Evolutionary conservation across 2,113 vertebrate genomes (phyloP), one percentile per base, ranked within the genome.

Genomic region (crab-eating macaque (Macaca fascicularis)): DNA sequence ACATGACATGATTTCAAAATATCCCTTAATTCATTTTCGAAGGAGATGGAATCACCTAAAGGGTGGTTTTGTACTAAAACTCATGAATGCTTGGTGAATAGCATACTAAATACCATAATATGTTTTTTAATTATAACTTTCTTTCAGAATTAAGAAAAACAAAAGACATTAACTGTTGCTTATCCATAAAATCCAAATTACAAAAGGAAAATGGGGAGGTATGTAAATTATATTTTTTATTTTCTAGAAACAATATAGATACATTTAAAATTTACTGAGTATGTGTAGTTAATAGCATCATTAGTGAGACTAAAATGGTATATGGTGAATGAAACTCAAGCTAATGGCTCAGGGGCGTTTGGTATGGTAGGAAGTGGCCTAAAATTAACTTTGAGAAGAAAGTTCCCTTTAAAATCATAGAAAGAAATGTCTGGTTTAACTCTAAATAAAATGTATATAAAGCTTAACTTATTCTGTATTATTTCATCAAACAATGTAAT

Each of bases 131-230:
- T 61, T 94, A 5, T 96, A 75, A 87, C 45, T 93, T 84, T 95
- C 90, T 97, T 98, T 84, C 98, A 99, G 99, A 99, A 98, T 98
- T 99, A 98, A 99, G 98, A 97, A 99, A 99, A 98, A 99, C 99
- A 97, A 99, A 98, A 98, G 99, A 99, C 98, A 99, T 99, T 98
- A 99, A 98, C 97, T 99, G 98, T 97, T 99, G 99, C 98, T 99
- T 99, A 98, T 99, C 99, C 95, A 99, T 99, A 98, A 99, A 99
- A 98, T 99, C 99, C 90, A 99, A 99, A 98, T 98, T 99, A 93
- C 99, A 99, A 97, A 99, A 98, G 67, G 99, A 99, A 94, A 99
- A 99, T 99, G 99, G 99, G 90, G 99, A 99, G 99, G 99, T 99
- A 99, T 96, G 97, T 97, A 87, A 57, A 22, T 89, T 67, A 5